A percentile compares a stretch with the other conserved stretches of the same genome.
phyloP scores from a whole-genome alignment of 2,797 vertebrate species.

The Ammospiza maritima region DNA sequence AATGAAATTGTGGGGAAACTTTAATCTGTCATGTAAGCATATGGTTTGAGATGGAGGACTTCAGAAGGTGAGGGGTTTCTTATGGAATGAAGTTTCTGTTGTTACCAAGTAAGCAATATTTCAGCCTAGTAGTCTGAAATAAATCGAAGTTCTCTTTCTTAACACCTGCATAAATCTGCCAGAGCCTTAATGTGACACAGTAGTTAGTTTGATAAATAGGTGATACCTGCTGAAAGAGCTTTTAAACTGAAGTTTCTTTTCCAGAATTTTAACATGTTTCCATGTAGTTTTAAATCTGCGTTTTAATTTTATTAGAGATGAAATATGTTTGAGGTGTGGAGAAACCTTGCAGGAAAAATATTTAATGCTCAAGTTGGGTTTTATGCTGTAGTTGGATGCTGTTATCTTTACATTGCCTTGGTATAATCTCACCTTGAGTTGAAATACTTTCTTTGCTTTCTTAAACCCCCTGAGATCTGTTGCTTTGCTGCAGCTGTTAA shows the following conservation, averaged over 20 bases:
- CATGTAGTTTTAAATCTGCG: not conserved
- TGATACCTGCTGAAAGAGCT: constrained; percentile 20
- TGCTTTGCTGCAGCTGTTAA: not conserved
- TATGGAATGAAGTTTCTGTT: constrained; percentile 41
- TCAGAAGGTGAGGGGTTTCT: not conserved
- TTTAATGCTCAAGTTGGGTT: not conserved
- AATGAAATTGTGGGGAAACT: constrained; percentile 9
- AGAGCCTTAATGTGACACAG: constrained; percentile 43
- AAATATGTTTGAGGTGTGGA: not conserved
- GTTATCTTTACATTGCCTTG: not conserved
- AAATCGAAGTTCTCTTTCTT: constrained; percentile 34
- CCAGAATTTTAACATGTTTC: not conserved
- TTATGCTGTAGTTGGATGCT: not conserved
- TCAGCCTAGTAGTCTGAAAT: constrained; percentile 28
- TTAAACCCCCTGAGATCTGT: not conserved
- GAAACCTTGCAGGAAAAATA: not conserved
- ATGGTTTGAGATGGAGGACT: constrained; percentile 25
- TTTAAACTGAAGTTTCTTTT: constrained; percentile 6
- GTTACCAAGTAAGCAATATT: constrained; percentile 56
- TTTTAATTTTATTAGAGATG: not conserved
- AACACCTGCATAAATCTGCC: constrained; percentile 45
- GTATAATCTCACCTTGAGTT: not conserved
- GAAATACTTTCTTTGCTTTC: not conserved
- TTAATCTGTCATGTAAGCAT: not conserved
- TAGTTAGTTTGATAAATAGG: constrained; percentile 17